Percentiles rank a stretch among this genome's conserved stretches.
Evolutionary conservation across 2,888 invertebrate genomes (phyloP).

Genomic region (Petrolisthes manimaculis): DNA sequence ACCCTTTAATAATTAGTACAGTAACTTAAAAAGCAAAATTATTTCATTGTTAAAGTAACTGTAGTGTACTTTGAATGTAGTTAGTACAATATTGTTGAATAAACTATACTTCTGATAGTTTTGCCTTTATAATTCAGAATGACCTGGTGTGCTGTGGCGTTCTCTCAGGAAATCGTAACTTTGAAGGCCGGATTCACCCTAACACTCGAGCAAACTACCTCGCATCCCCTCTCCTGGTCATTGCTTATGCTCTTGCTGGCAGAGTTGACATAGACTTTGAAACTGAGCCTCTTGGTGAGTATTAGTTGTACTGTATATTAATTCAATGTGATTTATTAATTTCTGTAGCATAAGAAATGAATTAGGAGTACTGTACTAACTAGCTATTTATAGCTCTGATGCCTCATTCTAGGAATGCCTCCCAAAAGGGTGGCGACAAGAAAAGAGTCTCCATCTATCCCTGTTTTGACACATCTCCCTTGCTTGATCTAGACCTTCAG

Average conservation of each 20-base stretch:
- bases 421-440: no score
- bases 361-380: no score
- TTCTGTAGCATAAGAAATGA: no score
- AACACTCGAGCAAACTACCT: slow-evolving; percentile 96
- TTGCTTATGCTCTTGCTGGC: slow-evolving; percentile 97
- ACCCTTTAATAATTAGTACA: not conserved
- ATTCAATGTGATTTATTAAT: no score
- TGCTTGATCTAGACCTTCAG: no score
- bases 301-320: no score
- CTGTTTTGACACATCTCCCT: no score
- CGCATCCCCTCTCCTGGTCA: slow-evolving; percentile 95
- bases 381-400: no score
- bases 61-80: not conserved
- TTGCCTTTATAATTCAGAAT: slow-evolving; percentile 74
- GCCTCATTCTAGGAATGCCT: no score
- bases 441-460: no score
- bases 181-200: slow-evolving; percentile 97
- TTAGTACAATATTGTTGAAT: not conserved
- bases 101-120: not conserved
- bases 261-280: slow-evolving; percentile 96
- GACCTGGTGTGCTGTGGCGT: slow-evolving; percentile 96
- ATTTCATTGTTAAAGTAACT: not conserved
- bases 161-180: slow-evolving; percentile 96
- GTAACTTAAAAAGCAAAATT: not conserved
- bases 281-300: slow-evolving; percentile 83